Conservation (phyloP, 1,140 invertebrate species). For the Apis florea region DNA sequence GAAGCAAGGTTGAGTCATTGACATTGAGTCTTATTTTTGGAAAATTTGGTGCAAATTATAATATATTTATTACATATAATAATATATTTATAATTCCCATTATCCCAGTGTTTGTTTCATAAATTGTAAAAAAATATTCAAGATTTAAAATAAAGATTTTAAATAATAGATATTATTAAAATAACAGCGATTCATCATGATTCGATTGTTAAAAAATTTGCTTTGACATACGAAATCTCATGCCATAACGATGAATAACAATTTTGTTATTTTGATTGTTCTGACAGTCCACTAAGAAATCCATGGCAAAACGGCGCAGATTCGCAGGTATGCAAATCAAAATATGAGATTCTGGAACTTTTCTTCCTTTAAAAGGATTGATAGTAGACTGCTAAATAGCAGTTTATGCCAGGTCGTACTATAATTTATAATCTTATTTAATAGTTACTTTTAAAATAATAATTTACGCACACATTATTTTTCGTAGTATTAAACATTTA, state of each 20-base stretch:
- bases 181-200: constrained; percentile 36
- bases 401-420: constrained; percentile 51
- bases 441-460: constrained; percentile 48
- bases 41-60: constrained; percentile 15
- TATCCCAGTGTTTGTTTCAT: constrained; percentile 73
- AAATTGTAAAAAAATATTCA: constrained; percentile 40
- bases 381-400: constrained; percentile 54
- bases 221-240: constrained; percentile 57
- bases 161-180: constrained; percentile 32
- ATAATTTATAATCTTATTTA: not conserved
- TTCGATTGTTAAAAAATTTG: constrained; percentile 58
- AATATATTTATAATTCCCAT: constrained; percentile 30
- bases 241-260: constrained; percentile 66
- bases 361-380: constrained; percentile 52
- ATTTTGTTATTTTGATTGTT: constrained; percentile 75
- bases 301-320: constrained; percentile 76
- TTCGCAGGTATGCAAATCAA: constrained; percentile 77
- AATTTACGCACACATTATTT: constrained; percentile 50
- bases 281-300: constrained; percentile 78
- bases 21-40: not conserved
- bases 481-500: constrained; percentile 45
- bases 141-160: constrained; percentile 28
- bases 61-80: too few relatives aligned
- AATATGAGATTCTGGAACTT: constrained; percentile 68
- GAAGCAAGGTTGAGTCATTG: not conserved